Percentiles rank a stretch among this genome's conserved stretches.
Conservation (phyloP, 2,888 invertebrate species). For the Callyntrura guangdongensis region DNA sequence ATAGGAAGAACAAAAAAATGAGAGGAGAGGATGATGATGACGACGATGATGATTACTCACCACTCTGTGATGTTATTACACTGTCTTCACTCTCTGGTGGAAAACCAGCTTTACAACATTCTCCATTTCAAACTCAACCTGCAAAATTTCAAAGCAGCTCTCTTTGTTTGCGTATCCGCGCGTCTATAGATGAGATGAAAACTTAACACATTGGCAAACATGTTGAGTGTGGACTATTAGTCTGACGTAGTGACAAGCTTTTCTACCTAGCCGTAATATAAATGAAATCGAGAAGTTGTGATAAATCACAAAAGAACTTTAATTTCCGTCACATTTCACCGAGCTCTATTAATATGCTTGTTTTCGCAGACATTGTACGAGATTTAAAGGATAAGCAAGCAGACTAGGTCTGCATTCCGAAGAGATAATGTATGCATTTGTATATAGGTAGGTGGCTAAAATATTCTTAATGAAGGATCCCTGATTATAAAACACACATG, state of each 20-base stretch:
- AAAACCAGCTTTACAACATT: conserved; percentile 44
- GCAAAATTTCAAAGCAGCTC: conserved; percentile 19
- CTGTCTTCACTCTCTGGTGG: conserved; percentile 40
- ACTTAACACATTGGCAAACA: not conserved
- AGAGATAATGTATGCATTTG: no score
- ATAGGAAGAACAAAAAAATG: conserved; percentile 33
- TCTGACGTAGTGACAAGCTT: conserved; percentile 23
- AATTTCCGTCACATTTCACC: conserved; percentile 72
- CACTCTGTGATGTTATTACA: conserved; percentile 41
- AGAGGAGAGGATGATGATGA: no score
- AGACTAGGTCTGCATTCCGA: not conserved
- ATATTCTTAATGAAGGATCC: no score
- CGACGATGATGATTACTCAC: conserved; percentile 50
- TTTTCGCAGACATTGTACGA: no score
- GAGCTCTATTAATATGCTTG: conserved; percentile 7
- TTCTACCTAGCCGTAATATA: conserved; percentile 49
- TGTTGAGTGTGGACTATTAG: conserved; percentile 30
- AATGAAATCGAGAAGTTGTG: conserved; percentile 66
- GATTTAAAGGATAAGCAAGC: conserved; percentile 1
- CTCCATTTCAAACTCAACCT: conserved; percentile 49
- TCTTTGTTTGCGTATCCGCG: not conserved
- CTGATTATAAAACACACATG: no score
- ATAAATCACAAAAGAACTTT: conserved; percentile 62
- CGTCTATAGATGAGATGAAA: not conserved
- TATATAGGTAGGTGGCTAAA: no score